These are phyloP conservation scores for Coendou prehensilis DNA, from an alignment of 2,797 vertebrate genomes.

Conservation along the genomic window DNA sequence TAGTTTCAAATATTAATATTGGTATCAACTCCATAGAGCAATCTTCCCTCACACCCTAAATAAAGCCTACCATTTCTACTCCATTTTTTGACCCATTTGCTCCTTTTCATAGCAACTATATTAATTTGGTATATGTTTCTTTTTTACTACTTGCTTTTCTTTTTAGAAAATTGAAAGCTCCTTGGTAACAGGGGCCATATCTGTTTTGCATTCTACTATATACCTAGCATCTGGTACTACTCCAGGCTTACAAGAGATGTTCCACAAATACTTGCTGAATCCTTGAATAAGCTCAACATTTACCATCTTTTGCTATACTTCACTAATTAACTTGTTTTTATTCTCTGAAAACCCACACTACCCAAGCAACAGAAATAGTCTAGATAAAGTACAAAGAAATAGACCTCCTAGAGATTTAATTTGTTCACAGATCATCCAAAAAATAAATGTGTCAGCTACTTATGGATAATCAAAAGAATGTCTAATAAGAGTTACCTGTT, in stretches of 20 bases:
- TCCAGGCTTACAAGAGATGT: neutral
- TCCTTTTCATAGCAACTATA: neutral
- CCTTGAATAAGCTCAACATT: neutral
- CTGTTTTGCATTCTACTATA: neutral
- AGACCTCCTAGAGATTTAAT: neutral
- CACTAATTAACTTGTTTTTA: neutral
- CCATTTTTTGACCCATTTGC: neutral
- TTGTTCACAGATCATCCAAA: neutral
- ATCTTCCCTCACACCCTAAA: neutral
- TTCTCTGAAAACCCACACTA: neutral
- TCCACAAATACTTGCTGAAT: neutral
- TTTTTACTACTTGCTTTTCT: neutral
- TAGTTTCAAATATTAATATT: slow-evolving; percentile 4
- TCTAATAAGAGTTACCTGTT: neutral
- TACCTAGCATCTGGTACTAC: neutral
- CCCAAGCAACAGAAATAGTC: neutral
- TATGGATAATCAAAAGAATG: neutral
- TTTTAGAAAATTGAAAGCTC: neutral
- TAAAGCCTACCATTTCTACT: too few relatives aligned
- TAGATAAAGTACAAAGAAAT: neutral
- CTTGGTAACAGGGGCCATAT: neutral
- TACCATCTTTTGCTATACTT: neutral
- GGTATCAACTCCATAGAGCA: neutral
- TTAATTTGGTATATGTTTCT: neutral
- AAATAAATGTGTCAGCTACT: neutral